These are phyloP conservation scores for Anorthoa munda DNA, from an alignment of 2,888 invertebrate genomes.

Conservation along the genomic window DNA sequence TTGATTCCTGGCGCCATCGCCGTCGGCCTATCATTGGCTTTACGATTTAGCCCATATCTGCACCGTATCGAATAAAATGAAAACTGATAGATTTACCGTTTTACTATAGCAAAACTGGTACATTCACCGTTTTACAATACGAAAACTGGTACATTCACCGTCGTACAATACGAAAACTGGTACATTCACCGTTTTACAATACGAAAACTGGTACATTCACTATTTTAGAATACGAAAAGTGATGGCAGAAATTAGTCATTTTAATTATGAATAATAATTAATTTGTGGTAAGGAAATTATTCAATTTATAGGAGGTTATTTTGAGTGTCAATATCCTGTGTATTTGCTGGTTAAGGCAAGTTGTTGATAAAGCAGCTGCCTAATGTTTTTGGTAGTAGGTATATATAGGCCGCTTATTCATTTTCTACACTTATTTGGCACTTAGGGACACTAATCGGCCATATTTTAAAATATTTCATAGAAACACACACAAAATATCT, in stretches of 20 bases:
- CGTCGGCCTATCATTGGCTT: conserved; percentile 61
- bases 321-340: conserved; percentile 17
- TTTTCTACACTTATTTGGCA: too few relatives aligned
- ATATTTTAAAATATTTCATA: too few relatives aligned
- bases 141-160: conserved; percentile 15
- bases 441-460: too few relatives aligned
- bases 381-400: not conserved
- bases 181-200: conserved; percentile 5
- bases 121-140: not conserved
- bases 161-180: not conserved
- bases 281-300: conserved; percentile 12
- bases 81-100: not conserved
- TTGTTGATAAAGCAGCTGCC: not conserved
- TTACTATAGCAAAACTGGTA: too few relatives aligned
- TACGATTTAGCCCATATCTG: conserved; percentile 53
- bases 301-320: not conserved
- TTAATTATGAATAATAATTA: conserved; percentile 18
- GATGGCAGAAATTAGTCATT: conserved; percentile 26
- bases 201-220: conserved; percentile 19
- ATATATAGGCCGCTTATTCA: too few relatives aligned
- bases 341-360: not conserved
- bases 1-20: conserved; percentile 73
- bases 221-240: conserved; percentile 12
- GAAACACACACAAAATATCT: too few relatives aligned
- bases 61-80: conserved; percentile 35